Evolutionary conservation across 1,140 invertebrate species (phyloP).

Genomic region (Portunus trituberculatus): DNA sequence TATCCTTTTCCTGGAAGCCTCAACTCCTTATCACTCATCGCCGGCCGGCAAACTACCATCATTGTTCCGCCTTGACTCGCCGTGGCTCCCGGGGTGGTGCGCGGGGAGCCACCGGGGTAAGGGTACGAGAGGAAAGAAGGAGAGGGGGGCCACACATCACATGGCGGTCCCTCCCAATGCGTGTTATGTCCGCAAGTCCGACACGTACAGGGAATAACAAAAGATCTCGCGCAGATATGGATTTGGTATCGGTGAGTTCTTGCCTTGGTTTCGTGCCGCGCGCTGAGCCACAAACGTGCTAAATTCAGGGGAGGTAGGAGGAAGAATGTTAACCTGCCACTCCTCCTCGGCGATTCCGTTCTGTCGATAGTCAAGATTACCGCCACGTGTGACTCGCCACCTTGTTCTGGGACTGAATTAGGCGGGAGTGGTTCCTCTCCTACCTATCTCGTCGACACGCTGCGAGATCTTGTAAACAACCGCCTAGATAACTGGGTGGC

Average conservation of each 20-base stretch:
- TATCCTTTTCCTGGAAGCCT: neutral
- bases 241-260: neutral
- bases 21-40: slow-evolving; percentile 12
- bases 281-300: neutral
- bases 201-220: slow-evolving; percentile 11
- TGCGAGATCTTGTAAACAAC: neutral
- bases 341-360: neutral
- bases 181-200: neutral
- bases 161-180: neutral
- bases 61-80: neutral
- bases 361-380: neutral
- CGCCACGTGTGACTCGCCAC: neutral
- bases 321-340: neutral
- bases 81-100: neutral
- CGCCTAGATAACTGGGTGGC: neutral
- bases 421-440: neutral
- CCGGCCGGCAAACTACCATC: neutral
- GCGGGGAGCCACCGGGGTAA: neutral
- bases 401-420: neutral
- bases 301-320: neutral
- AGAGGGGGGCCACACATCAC: neutral
- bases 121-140: too few relatives aligned
- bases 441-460: neutral
- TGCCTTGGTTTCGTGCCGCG: neutral
- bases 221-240: neutral